Conservation (phyloP, 2,797 vertebrate genomes). For the Poecilia wingei region DNA sequence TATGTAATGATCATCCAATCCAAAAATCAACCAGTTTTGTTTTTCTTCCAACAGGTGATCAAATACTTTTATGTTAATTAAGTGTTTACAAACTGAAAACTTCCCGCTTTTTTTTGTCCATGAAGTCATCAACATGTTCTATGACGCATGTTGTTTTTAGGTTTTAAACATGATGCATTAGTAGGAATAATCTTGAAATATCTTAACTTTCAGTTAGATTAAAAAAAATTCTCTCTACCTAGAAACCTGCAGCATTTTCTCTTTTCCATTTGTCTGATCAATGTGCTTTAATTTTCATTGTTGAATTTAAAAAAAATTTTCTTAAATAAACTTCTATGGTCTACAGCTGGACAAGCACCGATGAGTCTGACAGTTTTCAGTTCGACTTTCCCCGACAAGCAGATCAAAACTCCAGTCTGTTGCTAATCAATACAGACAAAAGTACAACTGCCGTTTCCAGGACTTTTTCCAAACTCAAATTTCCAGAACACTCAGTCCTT, state of each 20-base stretch:
- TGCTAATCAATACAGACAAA: neutral
- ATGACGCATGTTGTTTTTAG: neutral
- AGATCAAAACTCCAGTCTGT: neutral
- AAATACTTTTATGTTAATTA: neutral
- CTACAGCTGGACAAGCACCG: neutral
- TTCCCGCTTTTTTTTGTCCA: neutral
- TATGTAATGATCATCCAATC: neutral
- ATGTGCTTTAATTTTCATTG: neutral
- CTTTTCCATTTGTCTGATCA: neutral
- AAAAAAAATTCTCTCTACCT: neutral
- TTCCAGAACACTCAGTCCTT: neutral
- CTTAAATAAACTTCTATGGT: neutral
- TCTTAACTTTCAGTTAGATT: neutral
- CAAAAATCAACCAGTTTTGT: neutral
- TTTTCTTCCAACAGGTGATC: neutral
- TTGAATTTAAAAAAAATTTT: neutral
- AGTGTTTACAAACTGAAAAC: neutral
- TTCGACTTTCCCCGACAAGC: neutral
- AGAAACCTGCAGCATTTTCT: neutral
- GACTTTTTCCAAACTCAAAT: neutral
- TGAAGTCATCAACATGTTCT: neutral
- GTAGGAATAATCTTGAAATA: neutral
- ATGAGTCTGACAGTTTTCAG: neutral
- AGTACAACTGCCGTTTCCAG: neutral
- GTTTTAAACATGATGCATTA: neutral